These are phyloP conservation scores for Phalacrocorax brasilianus DNA, from an alignment of 2,113 vertebrate species.

Conservation along the genomic window DNA sequence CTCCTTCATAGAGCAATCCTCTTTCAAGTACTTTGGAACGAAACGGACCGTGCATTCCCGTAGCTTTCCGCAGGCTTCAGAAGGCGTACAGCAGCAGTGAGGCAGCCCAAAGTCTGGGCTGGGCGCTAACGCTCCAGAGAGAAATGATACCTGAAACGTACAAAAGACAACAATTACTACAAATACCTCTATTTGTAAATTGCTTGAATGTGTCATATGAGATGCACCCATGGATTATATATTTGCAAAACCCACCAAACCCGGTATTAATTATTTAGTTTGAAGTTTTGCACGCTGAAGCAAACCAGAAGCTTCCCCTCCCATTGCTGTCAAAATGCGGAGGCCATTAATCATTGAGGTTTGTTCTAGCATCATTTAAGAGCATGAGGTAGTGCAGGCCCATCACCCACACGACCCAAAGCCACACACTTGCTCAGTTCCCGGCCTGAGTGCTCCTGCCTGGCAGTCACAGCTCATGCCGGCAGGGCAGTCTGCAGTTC, in stretches of 20 bases:
- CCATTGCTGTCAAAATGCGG: neutral
- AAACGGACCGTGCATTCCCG: neutral
- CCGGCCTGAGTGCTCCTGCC: neutral
- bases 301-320: neutral
- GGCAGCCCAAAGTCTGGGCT: neutral
- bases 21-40: conserved; percentile 7
- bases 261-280: neutral
- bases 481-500: neutral
- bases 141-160: neutral
- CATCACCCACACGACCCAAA: neutral
- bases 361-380: neutral
- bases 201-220: neutral
- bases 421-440: neutral
- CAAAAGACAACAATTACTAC: neutral
- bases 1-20: neutral
- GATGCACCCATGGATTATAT: neutral
- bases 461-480: neutral
- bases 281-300: neutral
- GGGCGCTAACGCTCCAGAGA: conserved; percentile 1
- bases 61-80: neutral
- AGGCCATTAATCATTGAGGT: neutral
- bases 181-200: neutral
- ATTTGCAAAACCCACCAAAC: neutral
- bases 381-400: too few species aligned
- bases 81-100: neutral